Evolutionary conservation across 1,140 invertebrate genomes (phyloP), one percentile per base, ranked within the genome.

Genomic region (Caenorhabditis inopinata): DNA sequence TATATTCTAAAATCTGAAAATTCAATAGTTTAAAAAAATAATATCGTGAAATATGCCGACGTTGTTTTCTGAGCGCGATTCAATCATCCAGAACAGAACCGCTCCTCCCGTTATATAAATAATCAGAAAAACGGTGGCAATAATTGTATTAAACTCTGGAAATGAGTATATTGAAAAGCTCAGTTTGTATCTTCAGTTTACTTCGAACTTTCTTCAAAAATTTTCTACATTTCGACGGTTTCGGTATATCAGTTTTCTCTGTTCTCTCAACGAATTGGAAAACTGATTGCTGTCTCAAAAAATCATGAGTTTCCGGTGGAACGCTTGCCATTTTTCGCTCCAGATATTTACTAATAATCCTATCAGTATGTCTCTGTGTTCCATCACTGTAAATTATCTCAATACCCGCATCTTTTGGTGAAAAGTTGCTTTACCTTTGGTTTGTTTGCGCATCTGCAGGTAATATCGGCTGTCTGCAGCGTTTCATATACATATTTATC

Each of bases 281-380:
- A 42, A 68, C 32, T 38, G 58, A 68, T 38, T 68, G 58, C n/a
- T 68, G n/a, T 68, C 58, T 68, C 7, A 68, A 29, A 16, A 68
- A 21, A 68, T 68, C 16, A 38, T 68, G 58, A 12, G 58, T 68
- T 38, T 68, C 58, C 1, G 58, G 58, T 9, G 58, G 32, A 1
- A 12, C 29, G 11, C 38, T 68, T 38, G 35, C 58, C 32, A 68
- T 68, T 38, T 68, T 35, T 38, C 58, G 12, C n/a, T 68, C 7
- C 32, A 68, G 35, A 9, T 38, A 68, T 38, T 68, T 68, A 21
- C 38, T 38, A 21, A 68, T 68, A 7, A 68, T n/a, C 12, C 58
- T 29, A 21, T 68, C 32, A 11, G 58, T 68, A 12, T 68, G 58
- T 21, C 32, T 68, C 3, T 68, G 58, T 9, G 32, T 38, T n/a